Base-by-base conservation (phyloP, 2,113 vertebrate genomes). In the Calidris pygmaea region DNA sequence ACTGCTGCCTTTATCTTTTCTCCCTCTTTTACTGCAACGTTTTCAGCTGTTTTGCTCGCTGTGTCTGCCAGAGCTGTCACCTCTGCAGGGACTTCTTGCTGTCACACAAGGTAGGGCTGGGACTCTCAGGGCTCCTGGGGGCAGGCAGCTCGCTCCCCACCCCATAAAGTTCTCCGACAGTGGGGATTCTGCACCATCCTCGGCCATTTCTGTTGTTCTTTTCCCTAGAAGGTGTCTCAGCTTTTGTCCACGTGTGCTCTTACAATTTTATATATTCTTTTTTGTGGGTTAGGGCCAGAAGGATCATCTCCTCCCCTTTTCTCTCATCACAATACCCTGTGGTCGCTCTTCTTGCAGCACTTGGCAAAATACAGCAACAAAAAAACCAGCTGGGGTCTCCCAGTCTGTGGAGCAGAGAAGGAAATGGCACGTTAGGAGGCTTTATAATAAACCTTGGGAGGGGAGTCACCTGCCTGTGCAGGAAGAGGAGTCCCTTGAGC, bases 241-340 rank as follows among this genome's bases (percentile, higher is more conserved):
- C 20, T 68, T 9, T 45, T 39, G 14, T 27, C n/a, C 65, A 9
- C 1, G 0, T 14, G 12, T 11, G 30, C 35, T 68, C 11, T 29
- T 43, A 11, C 19, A 4, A 26, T 16, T 52, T 23, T 34, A 15
- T 43, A 15, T 41, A 15, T 85, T 32, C 81, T 32, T 30, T 3
- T 53, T 55, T 10, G 16, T 14, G 19, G 5, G 37, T 30, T 79
- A 32, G 23, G 41, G 10, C 27, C 56, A 59, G 13, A 55, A 53
- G 81, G 37, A 17, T 52, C 30, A 19, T 76, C 35, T 70, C 7
- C 30, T 85, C 20, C 22, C 14, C 4, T 68, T 56, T 72, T 39
- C 35, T 73, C 12, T 53, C 39, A 8, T 26, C 0, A 0, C 11
- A 6, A 6, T 41, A 21, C 39, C 55, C 56, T 43, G 1, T 7